Percentiles rank a stretch among this genome's conserved stretches.
Conservation (phyloP, 2,888 invertebrate genomes). For the Hipparchia semele region DNA sequence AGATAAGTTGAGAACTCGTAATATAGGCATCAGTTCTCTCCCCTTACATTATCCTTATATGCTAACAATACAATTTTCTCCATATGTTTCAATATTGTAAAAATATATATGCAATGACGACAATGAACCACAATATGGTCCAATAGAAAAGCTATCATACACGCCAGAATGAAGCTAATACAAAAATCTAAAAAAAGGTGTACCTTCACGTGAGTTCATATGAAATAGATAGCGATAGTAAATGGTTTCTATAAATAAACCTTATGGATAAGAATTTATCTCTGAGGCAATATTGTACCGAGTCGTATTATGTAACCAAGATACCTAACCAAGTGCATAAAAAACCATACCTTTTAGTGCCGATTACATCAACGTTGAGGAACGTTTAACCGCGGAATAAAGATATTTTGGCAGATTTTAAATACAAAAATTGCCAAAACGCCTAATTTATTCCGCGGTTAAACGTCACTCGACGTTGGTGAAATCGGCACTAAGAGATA, state of each 20-base stretch:
- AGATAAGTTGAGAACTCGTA: too few relatives aligned
- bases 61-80: not conserved
- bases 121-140: conserved; percentile 1
- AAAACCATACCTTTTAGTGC: not conserved
- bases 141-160: not conserved
- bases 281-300: not conserved
- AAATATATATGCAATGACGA: not conserved
- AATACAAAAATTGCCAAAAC: too few relatives aligned
- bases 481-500: too few relatives aligned
- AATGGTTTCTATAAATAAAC: conserved; percentile 16
- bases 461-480: too few relatives aligned
- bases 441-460: too few relatives aligned
- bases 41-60: too few relatives aligned
- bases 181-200: conserved; percentile 2
- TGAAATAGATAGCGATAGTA: not conserved
- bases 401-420: too few relatives aligned
- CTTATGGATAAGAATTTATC: not conserved
- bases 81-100: not conserved
- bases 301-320: not conserved
- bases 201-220: not conserved
- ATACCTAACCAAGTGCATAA: not conserved
- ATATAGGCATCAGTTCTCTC: too few relatives aligned
- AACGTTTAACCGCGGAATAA: too few relatives aligned
- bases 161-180: not conserved
- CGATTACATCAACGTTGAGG: too few relatives aligned